These are phyloP conservation scores for Aix galericulata DNA, from an alignment of 2,113 vertebrate species.

Conservation along the genomic window DNA sequence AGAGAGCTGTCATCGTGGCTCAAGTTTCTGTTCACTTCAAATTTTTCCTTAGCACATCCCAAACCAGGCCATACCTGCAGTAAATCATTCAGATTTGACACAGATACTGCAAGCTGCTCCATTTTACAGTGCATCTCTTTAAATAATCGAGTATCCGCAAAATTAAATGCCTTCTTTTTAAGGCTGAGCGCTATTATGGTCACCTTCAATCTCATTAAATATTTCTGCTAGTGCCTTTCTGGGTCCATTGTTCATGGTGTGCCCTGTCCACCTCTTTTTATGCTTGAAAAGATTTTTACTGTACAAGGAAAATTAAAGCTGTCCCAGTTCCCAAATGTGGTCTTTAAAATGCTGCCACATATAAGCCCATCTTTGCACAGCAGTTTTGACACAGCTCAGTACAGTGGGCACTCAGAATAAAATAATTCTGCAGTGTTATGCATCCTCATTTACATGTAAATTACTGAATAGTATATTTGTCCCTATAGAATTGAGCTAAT, in stretches of 20 bases:
- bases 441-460: constrained; percentile 55
- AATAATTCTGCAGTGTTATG: neutral
- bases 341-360: neutral
- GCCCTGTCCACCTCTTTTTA: neutral
- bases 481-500: constrained; percentile 21
- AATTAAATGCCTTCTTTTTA: neutral
- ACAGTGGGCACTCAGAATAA: constrained; percentile 3
- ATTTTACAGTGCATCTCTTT: neutral
- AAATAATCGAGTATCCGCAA: neutral
- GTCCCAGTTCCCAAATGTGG: neutral
- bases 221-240: neutral
- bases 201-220: neutral
- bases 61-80: neutral
- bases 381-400: neutral
- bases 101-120: neutral
- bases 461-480: constrained; percentile 4
- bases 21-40: neutral
- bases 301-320: constrained; percentile 27
- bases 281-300: constrained; percentile 24
- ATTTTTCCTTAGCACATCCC: neutral
- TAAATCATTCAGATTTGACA: neutral
- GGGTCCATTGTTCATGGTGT: neutral
- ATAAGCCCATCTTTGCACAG: neutral
- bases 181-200: neutral
- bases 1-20: neutral